These are phyloP conservation scores for Uropetala carovei DNA, from an alignment of 2,888 invertebrate species.

Conservation along the genomic window DNA sequence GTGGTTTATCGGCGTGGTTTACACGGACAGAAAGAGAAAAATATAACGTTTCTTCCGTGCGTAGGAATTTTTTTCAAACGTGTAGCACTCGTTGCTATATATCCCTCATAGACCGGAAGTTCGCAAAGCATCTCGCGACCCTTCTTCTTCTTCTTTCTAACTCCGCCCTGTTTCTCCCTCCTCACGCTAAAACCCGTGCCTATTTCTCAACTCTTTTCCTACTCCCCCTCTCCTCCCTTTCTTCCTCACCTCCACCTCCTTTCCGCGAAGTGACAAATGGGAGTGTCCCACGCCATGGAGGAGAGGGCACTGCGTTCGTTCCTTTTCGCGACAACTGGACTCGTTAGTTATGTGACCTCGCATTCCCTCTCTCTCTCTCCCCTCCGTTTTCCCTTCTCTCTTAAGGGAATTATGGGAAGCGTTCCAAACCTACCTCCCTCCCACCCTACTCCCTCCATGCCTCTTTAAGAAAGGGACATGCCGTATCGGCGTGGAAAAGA, in stretches of 20 bases:
- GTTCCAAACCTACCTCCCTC: background rate
- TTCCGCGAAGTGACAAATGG: constrained; percentile 41
- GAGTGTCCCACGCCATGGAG: constrained; percentile 49
- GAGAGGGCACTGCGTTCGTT: background rate
- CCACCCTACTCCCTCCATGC: background rate
- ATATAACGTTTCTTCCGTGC: background rate
- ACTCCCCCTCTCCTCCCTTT: no score
- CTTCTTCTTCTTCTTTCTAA: background rate
- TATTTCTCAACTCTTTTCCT: constrained; percentile 6
- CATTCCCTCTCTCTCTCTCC: background rate
- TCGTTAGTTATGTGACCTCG: constrained; percentile 31
- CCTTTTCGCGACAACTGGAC: background rate
- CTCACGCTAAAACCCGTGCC: background rate
- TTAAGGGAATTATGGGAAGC: background rate
- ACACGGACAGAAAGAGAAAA: background rate
- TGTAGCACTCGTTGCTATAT: background rate
- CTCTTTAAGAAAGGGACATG: background rate
- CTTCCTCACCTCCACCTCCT: no score
- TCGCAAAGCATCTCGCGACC: background rate
- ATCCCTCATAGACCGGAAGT: constrained; percentile 3
- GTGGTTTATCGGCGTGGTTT: background rate
- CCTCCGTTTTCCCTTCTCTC: background rate
- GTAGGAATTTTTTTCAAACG: background rate
- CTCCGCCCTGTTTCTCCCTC: background rate
- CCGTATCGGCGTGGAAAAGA: background rate